Evolutionary conservation across 2,113 vertebrate species (phyloP), one percentile per base, ranked within the genome.

Genomic region (Rhinoptilus africanus): DNA sequence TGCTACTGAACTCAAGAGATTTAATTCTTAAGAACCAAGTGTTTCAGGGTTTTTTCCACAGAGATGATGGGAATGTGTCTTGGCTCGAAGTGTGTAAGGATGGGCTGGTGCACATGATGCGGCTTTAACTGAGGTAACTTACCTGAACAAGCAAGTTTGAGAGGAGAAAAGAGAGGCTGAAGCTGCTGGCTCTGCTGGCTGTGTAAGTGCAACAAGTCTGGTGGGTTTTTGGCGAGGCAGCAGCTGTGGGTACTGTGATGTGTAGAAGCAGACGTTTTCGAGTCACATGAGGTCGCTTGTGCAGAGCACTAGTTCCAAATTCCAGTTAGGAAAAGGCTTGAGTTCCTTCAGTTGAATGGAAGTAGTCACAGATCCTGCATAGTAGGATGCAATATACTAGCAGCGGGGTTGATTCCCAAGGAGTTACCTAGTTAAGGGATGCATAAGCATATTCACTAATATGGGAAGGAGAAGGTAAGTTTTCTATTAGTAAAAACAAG

Each of bases 261-360:
- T 63, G 37, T 48, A 80, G 63, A 47, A 76, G 18, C 22, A n/a
- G 34, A 14, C 1, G 0, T 39, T 43, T 62, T 68, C 0, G 3
- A 67, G 47, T 74, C 7, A 0, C 0, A 0, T 47, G 37, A 74
- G 51, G 73, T 63, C 35, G 10, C 20, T 63, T 60, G 20, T 14
- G 18, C 23, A 48, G 24, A 50, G 39, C 62, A 54, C 27, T 47
- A 16, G n/a, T 57, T 89, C 15, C 4, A 2, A 21, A 32, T 69
- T 87, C 14, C 51, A 35, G 32, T 51, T 69, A 72, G 69, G 51
- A 92, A 72, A 74, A 71, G 12, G 27, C 34, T 82, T 6, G 9
- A 59, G 39, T 79, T 91, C 48, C 39, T 78, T 82, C 48, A 48
- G 0, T 10, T 74, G 64, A 69, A 13, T 32, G 69, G 53, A 79